Evolutionary conservation across 2,888 invertebrate species (phyloP), one percentile per base, ranked within the genome.

Genomic region (Proisotoma minuta): DNA sequence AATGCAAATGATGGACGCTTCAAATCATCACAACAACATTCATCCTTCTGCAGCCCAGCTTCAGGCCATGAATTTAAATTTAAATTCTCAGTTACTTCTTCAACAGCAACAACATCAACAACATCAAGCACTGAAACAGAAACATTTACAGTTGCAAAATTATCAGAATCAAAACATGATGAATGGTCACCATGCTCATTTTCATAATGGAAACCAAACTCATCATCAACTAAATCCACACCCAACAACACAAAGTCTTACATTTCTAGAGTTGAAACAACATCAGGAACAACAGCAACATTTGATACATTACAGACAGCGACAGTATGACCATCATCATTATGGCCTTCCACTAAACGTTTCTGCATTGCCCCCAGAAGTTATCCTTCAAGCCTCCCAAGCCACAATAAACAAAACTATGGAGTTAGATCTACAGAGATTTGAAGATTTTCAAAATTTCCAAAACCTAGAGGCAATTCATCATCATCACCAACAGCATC

Each of bases 271-370:
- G 3, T 22, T 54, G 3, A 54, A 65, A 47, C 62, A 65, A 23
- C 65, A 65, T 48, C 61, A 65, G 34, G 57, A 62, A 28, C 62
- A 65, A 27, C 54, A 62, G 34, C 61, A 65, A 27, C 40, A 54
- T n/a, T 58, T 62, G 40, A 52, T 62, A 22, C 57, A 24, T 27
- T 53, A 24, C 18, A 48, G 56, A 54, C 59, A 52, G 50, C 22
- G 40, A 39, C 64, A 23, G 24, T 39, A 54, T 40, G 70, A 72
- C 63, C 70, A 72, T 60, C 62, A 70, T 49, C 68, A 66, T 59
- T 70, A 70, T 43, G 72, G 72, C 24, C 60, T 72, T n/a, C 72
- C 72, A 1, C 65, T 4, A 53, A 23, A n/a, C n/a, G 22, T 18
- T 20, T n/a, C 26, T 34, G 58, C 26, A 24, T 20, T 28, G 4